phyloP scores from a whole-genome alignment of 2,113 vertebrate species.

The human region GRCh38 chr2:159883001-159883500 shows the following conservation, averaged over 20 bases:
- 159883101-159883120: neutral
- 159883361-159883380: conserved; percentile 34
- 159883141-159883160: no score
- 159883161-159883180: no score
- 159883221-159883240: no score
- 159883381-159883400: conserved; percentile 49
- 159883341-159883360: neutral
- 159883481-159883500: conserved; percentile 36
- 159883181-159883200: no score
- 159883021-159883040: neutral
- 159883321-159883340: conserved; percentile 21
- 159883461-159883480: conserved; percentile 45
- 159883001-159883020: neutral
- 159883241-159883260: no score
- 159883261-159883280: no score
- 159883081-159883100: neutral
- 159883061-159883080: neutral
- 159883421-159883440: conserved; percentile 52
- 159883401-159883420: conserved; percentile 13
- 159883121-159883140: no score
- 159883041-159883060: neutral
- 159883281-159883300: neutral
- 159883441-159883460: neutral
- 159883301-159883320: neutral
- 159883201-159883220: no score